A percentile compares a stretch with the other conserved stretches of the same genome.
phyloP scores from a whole-genome alignment of 1,140 invertebrate genomes.

The Wiebesia pumilae region DNA sequence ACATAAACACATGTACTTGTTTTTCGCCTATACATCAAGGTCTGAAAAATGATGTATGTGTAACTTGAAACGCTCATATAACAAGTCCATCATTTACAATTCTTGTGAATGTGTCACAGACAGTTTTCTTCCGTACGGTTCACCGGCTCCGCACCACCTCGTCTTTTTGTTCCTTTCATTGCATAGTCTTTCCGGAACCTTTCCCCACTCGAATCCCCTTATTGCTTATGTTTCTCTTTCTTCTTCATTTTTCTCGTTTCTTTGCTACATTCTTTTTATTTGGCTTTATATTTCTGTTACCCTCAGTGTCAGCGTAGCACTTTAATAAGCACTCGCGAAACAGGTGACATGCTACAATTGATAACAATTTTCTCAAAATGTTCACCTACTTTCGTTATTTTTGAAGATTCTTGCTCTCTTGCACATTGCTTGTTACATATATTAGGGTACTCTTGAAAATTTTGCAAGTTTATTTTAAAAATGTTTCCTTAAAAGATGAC shows the following conservation, averaged over 20 bases:
- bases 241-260: background rate
- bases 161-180: background rate
- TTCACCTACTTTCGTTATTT: background rate
- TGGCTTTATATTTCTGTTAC: background rate
- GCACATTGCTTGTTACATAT: background rate
- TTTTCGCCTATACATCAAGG: background rate
- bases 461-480: background rate
- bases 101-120: background rate
- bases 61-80: background rate
- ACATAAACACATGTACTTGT: background rate
- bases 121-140: background rate
- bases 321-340: conserved; percentile 40
- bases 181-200: background rate
- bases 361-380: conserved; percentile 18
- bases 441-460: background rate
- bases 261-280: background rate
- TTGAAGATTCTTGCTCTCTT: background rate
- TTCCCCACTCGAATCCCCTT: background rate
- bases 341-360: conserved; percentile 4
- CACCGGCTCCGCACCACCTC: background rate
- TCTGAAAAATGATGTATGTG: background rate
- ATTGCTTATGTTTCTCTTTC: background rate
- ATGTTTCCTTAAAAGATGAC: too few species aligned
- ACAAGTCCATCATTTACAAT: background rate
- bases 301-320: conserved; percentile 1